Percentiles rank a stretch among this genome's conserved stretches.
phyloP scores from a whole-genome alignment of 2,797 vertebrate genomes.

The Crypturellus tataupa region DNA sequence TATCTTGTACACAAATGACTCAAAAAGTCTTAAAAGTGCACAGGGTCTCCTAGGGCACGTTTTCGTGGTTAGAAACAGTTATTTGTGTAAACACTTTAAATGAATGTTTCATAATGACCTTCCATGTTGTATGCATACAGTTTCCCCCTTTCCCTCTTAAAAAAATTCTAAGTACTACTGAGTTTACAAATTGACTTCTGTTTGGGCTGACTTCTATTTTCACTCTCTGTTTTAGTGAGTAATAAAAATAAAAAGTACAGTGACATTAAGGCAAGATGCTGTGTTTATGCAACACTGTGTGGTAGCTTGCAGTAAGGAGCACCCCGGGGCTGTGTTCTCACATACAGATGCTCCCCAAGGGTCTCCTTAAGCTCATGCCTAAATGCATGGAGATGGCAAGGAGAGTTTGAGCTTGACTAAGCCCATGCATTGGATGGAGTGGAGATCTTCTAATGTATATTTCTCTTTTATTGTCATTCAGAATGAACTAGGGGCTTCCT shows the following conservation, averaged over 20 bases:
- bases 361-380: not conserved
- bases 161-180: not conserved
- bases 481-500: not conserved
- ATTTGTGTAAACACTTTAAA: not conserved
- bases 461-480: not conserved
- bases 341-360: not conserved
- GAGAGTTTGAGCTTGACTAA: not conserved
- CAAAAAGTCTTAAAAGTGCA: no score
- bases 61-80: not conserved
- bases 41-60: not conserved
- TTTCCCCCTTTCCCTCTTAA: not conserved
- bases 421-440: not conserved
- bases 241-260: not conserved
- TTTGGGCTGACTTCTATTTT: not conserved
- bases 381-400: not conserved
- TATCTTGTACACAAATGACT: not conserved
- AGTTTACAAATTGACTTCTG: not conserved
- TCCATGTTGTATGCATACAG: not conserved
- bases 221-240: not conserved
- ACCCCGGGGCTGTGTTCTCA: not conserved
- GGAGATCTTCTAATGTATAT: not conserved
- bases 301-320: not conserved
- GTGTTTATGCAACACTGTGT: not conserved
- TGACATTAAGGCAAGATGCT: not conserved
- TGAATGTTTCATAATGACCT: not conserved